Base-by-base conservation (phyloP, 2,113 vertebrate species). In the Diphyllodes magnificus region DNA sequence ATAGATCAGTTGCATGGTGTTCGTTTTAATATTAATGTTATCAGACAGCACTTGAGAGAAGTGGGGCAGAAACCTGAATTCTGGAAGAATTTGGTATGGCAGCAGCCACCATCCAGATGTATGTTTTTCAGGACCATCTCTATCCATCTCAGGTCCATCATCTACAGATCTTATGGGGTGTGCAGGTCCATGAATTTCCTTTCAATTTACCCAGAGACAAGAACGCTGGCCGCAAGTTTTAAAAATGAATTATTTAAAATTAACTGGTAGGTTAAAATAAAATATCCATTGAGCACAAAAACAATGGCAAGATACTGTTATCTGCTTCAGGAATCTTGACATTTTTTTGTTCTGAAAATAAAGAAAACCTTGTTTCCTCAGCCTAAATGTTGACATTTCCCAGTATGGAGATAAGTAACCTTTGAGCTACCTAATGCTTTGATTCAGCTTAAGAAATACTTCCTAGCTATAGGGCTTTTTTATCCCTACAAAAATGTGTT, bases 11-110 rank as follows among this genome's bases (percentile, higher is more conserved):
- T 94, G 82, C 63, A 86, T 33, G 44, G 71, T 59, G 71, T 73
- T 69, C 70, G 13, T 64, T 64, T 92, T 94, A 91, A 83, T 92
- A 88, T 94, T 88, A 82, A 86, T 44, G 69, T 53, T 79, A 90
- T 25, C 66, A 90, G 75, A 76, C 33, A 86, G 47, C 2, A 3
- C 73, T 76, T 70, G 33, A 94, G 71, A 81, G 71, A 77, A 92
- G 44, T 60, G 51, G 53, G 39, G 81, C 37, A 88, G 56, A 86
- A 89, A 65, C 27, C 23, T 54, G 6, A 83, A 78, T 64, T 86
- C 60, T 44, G 17, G 54, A 91, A 71, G 27, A 91, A 85, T 80
- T 57, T 72, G 39, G 39, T 86, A 69, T 1, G 1, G 56, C 39
- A 82, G 27, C 11, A 80, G 30, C 54, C 40, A 80, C 33, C 13